Conservation (phyloP, 2,888 invertebrate genomes). For the Eupithecia vulgata region DNA sequence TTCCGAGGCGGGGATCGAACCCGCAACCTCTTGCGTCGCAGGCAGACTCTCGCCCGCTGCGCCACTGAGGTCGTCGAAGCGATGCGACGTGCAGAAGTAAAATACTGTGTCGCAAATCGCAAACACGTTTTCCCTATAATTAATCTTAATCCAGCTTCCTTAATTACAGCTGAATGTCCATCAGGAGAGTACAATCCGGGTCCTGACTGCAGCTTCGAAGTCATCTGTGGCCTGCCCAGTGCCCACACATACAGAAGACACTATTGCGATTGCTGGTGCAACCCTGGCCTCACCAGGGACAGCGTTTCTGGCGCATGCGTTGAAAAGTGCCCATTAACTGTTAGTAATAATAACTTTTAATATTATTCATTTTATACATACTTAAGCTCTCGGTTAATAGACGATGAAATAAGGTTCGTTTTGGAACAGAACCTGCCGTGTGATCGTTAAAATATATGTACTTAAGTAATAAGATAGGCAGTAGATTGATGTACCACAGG, state of each 20-base stretch:
- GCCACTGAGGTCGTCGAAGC: too few species aligned
- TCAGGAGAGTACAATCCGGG: slow-evolving; percentile 60
- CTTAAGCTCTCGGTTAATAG: background rate
- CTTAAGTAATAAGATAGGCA: background rate
- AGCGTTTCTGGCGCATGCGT: slow-evolving; percentile 51
- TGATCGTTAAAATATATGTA: background rate
- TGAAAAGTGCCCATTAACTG: slow-evolving; percentile 45
- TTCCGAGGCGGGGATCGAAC: too few species aligned
- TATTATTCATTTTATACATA: background rate
- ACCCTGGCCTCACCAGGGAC: slow-evolving; percentile 53
- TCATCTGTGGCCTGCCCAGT: slow-evolving; percentile 53
- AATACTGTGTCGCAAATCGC: too few species aligned
- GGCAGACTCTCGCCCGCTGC: too few species aligned
- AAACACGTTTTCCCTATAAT: too few species aligned
- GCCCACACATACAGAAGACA: slow-evolving; percentile 53
- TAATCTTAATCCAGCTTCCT: background rate
- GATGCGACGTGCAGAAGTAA: too few species aligned
- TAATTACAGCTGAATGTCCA: slow-evolving; percentile 59
- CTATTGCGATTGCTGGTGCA: slow-evolving; percentile 66
- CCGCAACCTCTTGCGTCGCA: too few species aligned
- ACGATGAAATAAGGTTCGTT: background rate
- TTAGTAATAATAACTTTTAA: slow-evolving; percentile 1
- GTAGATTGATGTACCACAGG: background rate
- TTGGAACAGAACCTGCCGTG: background rate
- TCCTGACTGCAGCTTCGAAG: slow-evolving; percentile 56